Evolutionary conservation across 2,888 invertebrate species (phyloP).

Genomic region (Selenia dentaria): DNA sequence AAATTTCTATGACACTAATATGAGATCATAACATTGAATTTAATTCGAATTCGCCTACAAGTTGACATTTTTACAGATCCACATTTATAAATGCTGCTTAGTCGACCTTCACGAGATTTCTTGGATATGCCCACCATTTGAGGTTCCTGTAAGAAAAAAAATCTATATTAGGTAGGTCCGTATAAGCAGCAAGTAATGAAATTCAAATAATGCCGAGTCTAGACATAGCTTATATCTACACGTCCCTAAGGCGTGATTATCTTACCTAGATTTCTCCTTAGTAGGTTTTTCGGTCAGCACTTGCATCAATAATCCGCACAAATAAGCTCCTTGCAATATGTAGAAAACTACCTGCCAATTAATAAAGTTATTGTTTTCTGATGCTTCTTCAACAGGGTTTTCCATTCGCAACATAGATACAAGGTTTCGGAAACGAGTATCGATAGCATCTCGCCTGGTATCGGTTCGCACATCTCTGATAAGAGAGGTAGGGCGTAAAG

Average conservation of each 20-base stretch:
- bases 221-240: too few relatives aligned
- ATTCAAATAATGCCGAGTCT: too few relatives aligned
- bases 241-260: not conserved
- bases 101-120: constrained; percentile 56
- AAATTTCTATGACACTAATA: constrained; percentile 23
- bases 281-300: constrained; percentile 44
- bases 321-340: constrained; percentile 62
- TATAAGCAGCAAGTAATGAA: too few relatives aligned
- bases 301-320: constrained; percentile 56
- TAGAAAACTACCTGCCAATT: constrained; percentile 67
- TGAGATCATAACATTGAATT: constrained; percentile 38
- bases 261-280: constrained; percentile 43
- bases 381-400: constrained; percentile 15
- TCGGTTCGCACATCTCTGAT: not conserved
- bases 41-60: constrained; percentile 32
- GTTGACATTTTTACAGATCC: constrained; percentile 20
- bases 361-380: constrained; percentile 26
- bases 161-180: too few relatives aligned
- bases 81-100: constrained; percentile 36
- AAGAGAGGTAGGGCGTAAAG: not conserved
- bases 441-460: constrained; percentile 25
- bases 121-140: constrained; percentile 45
- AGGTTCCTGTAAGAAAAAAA: constrained; percentile 48
- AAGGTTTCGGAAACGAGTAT: constrained; percentile 28
- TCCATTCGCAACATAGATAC: constrained; percentile 28